Conservation (phyloP, 92 coral and sea anemone species). For the Parazoanthus atlanticus region DNA sequence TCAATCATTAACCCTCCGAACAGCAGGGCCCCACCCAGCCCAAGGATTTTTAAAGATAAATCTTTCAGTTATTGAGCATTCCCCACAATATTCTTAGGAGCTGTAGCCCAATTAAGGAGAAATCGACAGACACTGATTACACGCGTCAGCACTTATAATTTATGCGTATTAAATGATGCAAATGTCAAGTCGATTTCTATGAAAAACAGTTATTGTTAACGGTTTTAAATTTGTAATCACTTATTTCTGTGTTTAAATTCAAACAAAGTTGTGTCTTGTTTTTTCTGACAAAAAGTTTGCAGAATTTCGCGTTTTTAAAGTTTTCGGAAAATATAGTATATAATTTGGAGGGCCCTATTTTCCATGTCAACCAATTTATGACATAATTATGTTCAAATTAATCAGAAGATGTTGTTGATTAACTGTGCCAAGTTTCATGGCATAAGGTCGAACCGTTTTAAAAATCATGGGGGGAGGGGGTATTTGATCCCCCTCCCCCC, state of each 20-base stretch:
- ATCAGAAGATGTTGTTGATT: background rate
- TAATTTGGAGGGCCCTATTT: background rate
- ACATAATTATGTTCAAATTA: background rate
- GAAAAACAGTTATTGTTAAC: background rate
- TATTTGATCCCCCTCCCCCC: background rate
- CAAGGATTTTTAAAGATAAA: too few relatives aligned
- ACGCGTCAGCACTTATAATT: background rate
- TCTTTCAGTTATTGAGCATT: background rate
- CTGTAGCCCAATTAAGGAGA: too few relatives aligned
- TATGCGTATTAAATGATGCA: background rate
- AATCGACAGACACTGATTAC: background rate
- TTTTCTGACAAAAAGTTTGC: background rate
- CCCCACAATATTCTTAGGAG: too few relatives aligned
- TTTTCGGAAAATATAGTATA: background rate
- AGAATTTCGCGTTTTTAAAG: background rate
- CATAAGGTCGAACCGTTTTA: background rate
- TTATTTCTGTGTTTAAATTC: background rate
- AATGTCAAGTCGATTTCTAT: background rate
- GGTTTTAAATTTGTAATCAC: background rate
- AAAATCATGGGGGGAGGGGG: background rate
- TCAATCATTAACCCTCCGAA: too few relatives aligned
- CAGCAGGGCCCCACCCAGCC: too few relatives aligned
- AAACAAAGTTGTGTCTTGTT: background rate
- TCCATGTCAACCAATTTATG: background rate
- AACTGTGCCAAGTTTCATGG: conserved; percentile 5